Base-by-base conservation (phyloP, 2,797 vertebrate species). In the Staurois parvus region DNA sequence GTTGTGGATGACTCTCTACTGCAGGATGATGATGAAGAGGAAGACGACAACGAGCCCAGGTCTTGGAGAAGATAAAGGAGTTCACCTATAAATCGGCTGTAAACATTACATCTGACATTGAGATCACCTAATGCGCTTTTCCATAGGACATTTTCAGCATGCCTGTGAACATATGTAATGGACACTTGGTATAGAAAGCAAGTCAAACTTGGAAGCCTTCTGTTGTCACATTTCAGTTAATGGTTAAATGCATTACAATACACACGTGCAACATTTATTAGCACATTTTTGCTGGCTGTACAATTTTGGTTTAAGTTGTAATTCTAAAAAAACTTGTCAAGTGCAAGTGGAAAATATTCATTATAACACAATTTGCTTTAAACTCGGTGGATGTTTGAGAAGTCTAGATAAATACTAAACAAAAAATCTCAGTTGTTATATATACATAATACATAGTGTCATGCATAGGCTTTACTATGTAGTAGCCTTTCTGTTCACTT, bases 11-110 rank as follows among this genome's bases (percentile, higher is more conserved):
- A 99, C 83, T 96, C 96, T 0, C 92, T 99, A 91, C 95, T 99
- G 92, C 97, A 98, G 93, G 98, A 99, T 30, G 98, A 99, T 32
- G 98, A 99, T 72, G 98, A 99, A 90, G 98, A 99, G 84, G 98
- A 99, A 45, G 98, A 99, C 0, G 98, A 99, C 91, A 98, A 98
- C 48, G 97, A 99, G 92, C 95, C 98, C 83, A 97, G 98, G 86
- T 95, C 98, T 1, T 99, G 98, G 98, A 96, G 98, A 91, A 98
- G 98, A 99, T 99, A 96, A 99, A 97, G 94, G 26, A 3, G 64
- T 79, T 72, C 91, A 90, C 64, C 91, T 91, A 90, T 93, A 76
- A 90, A 80, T 81, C 89, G 90, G 89, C 91, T 92, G 90, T 93
- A 88, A 89, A 87, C 90, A 89, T 66, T 11, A 12, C 59, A 29